Conservation (phyloP, 2,888 invertebrate species). For the Augochlorella aurata region DNA sequence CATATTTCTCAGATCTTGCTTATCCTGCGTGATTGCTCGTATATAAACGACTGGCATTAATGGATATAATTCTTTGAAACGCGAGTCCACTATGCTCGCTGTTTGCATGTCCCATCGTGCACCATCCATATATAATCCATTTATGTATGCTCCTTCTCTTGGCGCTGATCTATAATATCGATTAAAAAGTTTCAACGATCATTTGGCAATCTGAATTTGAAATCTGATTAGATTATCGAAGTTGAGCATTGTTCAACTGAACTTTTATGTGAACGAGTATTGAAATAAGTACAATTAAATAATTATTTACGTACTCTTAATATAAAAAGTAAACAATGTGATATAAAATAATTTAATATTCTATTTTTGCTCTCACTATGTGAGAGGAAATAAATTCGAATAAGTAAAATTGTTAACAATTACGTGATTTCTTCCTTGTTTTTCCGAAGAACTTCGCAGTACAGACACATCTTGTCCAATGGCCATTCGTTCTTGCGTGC, state of each 20-base stretch:
- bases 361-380: too few species aligned
- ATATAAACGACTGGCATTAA: conserved; percentile 95
- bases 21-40: conserved; percentile 93
- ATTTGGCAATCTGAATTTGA: neutral
- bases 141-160: conserved; percentile 94
- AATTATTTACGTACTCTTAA: too few species aligned
- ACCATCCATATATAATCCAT: conserved; percentile 96
- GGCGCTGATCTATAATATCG: conserved; percentile 86
- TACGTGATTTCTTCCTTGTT: conserved; percentile 91
- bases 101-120: conserved; percentile 94
- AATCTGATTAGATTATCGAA: too few species aligned
- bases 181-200: neutral
- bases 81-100: conserved; percentile 91
- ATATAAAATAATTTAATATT: too few species aligned
- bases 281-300: too few species aligned
- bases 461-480: conserved; percentile 96
- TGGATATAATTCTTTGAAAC: conserved; percentile 94
- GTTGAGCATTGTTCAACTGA: too few species aligned
- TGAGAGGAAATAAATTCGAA: neutral
- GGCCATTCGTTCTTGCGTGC: conserved; percentile 98
- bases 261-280: too few species aligned
- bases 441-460: conserved; percentile 97
- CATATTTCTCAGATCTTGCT: conserved; percentile 92
- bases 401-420: neutral
- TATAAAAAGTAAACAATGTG: too few species aligned